A percentile compares a stretch with the other conserved stretches of the same genome.
Evolutionary conservation across 2,888 invertebrate species (phyloP).

Genomic region (Ommatoiulus sabulosus): DNA sequence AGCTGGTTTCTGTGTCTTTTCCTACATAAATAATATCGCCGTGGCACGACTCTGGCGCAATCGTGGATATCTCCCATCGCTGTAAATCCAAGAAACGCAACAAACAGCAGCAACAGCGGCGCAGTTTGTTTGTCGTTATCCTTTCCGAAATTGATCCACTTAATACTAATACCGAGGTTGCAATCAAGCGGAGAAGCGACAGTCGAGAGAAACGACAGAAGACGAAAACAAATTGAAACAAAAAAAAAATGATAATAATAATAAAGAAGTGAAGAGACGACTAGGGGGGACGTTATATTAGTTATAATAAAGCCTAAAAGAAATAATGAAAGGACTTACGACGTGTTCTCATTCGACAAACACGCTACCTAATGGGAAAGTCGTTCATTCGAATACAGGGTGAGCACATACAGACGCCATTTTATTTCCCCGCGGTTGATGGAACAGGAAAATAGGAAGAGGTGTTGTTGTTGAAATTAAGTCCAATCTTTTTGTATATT

Average conservation of each 20-base stretch:
- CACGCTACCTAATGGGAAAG: too few relatives aligned
- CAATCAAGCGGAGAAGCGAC: conserved; percentile 10
- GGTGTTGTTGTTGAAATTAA: too few relatives aligned
- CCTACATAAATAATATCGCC: conserved; percentile 13
- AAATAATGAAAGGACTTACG: conserved; percentile 9
- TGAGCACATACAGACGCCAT: too few relatives aligned
- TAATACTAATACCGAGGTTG: conserved; percentile 36
- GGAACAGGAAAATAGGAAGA: too few relatives aligned
- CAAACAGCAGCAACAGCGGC: background rate
- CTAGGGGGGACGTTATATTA: conserved; percentile 43
- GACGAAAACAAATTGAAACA: conserved; percentile 39
- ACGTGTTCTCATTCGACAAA: background rate
- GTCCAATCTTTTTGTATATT: too few relatives aligned
- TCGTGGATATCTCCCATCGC: background rate
- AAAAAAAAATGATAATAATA: conserved; percentile 32
- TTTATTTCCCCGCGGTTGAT: too few relatives aligned
- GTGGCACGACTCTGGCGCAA: background rate
- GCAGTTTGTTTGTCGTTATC: conserved; percentile 39
- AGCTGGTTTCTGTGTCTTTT: background rate
- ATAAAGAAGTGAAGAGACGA: conserved; percentile 26
- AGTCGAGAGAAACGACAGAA: background rate
- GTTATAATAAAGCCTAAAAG: conserved; percentile 23
- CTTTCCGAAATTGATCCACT: conserved; percentile 36
- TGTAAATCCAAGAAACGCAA: background rate
- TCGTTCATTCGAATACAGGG: too few relatives aligned